Percentiles rank a stretch among this genome's conserved stretches.
Conservation (phyloP, 2,113 vertebrate genomes). For the Python bivittatus region DNA sequence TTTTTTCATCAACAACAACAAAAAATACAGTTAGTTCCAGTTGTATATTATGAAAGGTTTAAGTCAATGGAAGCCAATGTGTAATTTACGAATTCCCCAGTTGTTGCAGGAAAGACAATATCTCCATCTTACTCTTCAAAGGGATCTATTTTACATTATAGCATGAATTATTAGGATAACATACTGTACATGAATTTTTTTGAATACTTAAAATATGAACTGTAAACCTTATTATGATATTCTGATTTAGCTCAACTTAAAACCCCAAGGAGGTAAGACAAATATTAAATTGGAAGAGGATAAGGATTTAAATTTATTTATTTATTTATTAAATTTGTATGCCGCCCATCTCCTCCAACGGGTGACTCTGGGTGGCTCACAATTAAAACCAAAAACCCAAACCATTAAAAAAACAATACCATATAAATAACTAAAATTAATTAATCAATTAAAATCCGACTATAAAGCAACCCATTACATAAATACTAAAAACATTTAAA, state of each 20-base stretch:
- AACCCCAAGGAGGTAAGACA: conserved; percentile 3
- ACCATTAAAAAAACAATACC: too few relatives aligned
- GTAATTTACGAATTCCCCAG: not conserved
- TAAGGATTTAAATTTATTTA: conserved; percentile 10
- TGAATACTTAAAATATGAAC: not conserved
- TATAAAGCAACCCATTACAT: too few relatives aligned
- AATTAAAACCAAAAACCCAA: too few relatives aligned
- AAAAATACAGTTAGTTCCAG: not conserved
- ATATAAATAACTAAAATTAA: too few relatives aligned
- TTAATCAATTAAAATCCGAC: too few relatives aligned
- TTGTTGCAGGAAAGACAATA: not conserved
- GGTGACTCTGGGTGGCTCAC: too few relatives aligned
- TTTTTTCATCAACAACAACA: not conserved
- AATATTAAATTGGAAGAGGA: conserved; percentile 1
- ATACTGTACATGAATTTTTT: not conserved
- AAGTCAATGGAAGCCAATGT: not conserved
- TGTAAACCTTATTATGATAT: not conserved
- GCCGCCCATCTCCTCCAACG: too few relatives aligned
- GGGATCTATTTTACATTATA: not conserved
- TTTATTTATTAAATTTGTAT: too few relatives aligned
- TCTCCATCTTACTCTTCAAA: not conserved
- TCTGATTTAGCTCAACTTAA: conserved; percentile 2
- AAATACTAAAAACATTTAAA: too few relatives aligned
- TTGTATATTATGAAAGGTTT: conserved; percentile 1
- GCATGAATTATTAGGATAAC: not conserved